A percentile compares a stretch with the other conserved stretches of the same genome.
Conservation (phyloP, 2,888 invertebrate species). For the Steromphala cineraria region DNA sequence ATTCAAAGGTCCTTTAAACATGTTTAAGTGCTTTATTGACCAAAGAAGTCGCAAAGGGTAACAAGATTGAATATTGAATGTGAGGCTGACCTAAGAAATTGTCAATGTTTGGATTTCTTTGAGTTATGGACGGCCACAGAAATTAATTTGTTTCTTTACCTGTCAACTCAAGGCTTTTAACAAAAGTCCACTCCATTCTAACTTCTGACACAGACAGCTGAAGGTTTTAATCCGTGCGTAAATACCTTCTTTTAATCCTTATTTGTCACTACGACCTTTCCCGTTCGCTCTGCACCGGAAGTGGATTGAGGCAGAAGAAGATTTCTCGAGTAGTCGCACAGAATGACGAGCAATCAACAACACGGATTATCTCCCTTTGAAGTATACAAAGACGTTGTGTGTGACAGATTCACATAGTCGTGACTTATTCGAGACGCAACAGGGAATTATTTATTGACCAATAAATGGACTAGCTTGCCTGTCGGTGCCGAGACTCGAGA, state of each 20-base stretch:
- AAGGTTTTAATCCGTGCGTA: constrained; percentile 6
- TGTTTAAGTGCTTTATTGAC: too few relatives aligned
- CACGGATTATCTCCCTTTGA: constrained; percentile 5
- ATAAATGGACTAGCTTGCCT: neutral
- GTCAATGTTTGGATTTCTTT: too few relatives aligned
- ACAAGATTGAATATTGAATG: too few relatives aligned
- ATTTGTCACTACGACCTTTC: constrained; percentile 11
- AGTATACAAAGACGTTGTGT: neutral
- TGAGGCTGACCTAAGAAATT: too few relatives aligned
- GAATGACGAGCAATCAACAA: neutral
- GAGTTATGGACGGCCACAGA: too few relatives aligned
- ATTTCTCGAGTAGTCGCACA: neutral
- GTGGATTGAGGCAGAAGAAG: neutral
- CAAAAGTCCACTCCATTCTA: neutral
- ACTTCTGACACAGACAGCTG: neutral
- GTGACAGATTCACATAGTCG: neutral
- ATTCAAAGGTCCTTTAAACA: too few relatives aligned
- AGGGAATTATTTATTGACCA: constrained; percentile 6
- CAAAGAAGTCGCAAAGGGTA: too few relatives aligned
- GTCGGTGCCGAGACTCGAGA: neutral
- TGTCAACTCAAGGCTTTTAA: neutral
- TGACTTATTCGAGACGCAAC: neutral
- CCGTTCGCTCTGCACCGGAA: neutral
- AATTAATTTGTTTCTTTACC: too few relatives aligned
- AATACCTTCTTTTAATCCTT: constrained; percentile 8